Conservation (phyloP, 2,797 vertebrate genomes). For the Trichosurus vulpecula region DNA sequence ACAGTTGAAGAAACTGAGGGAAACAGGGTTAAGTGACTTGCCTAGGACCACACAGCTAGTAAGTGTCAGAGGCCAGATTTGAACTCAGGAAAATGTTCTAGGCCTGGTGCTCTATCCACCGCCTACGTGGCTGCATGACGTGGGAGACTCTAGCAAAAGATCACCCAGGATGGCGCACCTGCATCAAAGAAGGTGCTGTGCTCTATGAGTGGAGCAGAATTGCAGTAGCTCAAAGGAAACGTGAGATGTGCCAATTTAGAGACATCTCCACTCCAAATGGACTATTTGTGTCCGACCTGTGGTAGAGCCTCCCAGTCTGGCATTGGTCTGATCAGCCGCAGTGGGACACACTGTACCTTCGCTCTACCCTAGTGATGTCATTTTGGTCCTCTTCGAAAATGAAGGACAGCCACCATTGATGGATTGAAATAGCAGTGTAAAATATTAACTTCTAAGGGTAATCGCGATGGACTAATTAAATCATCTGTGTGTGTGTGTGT, state of each 20-base stretch:
- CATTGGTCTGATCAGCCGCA: neutral
- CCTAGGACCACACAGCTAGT: neutral
- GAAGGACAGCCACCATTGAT: neutral
- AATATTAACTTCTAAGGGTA: neutral
- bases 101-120: neutral
- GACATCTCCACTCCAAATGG: neutral
- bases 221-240: neutral
- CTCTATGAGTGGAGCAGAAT: neutral
- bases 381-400: neutral
- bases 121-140: neutral
- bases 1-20: neutral
- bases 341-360: neutral
- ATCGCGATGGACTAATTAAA: neutral
- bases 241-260: neutral
- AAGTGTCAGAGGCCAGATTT: neutral
- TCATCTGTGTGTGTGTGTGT: neutral
- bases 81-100: neutral
- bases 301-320: neutral
- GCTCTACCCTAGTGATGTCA: neutral
- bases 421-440: neutral
- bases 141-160: neutral
- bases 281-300: neutral
- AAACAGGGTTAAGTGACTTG: neutral
- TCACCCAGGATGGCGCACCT: neutral
- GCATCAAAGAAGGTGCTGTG: neutral